phyloP scores from a whole-genome alignment of 2,888 invertebrate genomes.

The Galerucella calmariensis region DNA sequence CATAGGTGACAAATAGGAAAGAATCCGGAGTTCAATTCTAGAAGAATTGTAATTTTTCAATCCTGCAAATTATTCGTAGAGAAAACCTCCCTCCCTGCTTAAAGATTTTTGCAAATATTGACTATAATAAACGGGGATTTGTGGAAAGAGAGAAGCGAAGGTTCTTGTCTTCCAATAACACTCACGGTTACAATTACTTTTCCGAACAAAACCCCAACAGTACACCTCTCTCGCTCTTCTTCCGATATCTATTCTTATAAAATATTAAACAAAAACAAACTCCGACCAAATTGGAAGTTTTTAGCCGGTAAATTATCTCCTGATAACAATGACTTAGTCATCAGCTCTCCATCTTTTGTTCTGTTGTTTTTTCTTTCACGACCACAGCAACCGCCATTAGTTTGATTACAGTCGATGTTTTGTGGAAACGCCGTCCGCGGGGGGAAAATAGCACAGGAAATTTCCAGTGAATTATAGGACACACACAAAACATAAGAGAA shows the following conservation, averaged over 20 bases:
- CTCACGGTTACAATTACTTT: neutral
- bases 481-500: too few relatives aligned
- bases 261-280: constrained; percentile 33
- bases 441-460: constrained; percentile 12
- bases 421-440: constrained; percentile 3
- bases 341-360: constrained; percentile 34
- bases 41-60: too few relatives aligned
- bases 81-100: too few relatives aligned
- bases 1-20: too few relatives aligned
- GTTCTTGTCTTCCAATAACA: neutral
- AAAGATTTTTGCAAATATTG: too few relatives aligned
- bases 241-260: constrained; percentile 14
- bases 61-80: too few relatives aligned
- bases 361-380: constrained; percentile 29
- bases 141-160: too few relatives aligned
- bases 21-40: too few relatives aligned
- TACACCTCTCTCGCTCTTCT: neutral
- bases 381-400: constrained; percentile 34
- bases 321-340: constrained; percentile 33
- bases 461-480: neutral
- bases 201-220: neutral
- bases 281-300: constrained; percentile 29
- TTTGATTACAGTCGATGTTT: constrained; percentile 36
- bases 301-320: constrained; percentile 31
- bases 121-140: too few relatives aligned